These are phyloP conservation scores for Norana najaformis DNA, from an alignment of 2,888 invertebrate species.

Conservation along the genomic window DNA sequence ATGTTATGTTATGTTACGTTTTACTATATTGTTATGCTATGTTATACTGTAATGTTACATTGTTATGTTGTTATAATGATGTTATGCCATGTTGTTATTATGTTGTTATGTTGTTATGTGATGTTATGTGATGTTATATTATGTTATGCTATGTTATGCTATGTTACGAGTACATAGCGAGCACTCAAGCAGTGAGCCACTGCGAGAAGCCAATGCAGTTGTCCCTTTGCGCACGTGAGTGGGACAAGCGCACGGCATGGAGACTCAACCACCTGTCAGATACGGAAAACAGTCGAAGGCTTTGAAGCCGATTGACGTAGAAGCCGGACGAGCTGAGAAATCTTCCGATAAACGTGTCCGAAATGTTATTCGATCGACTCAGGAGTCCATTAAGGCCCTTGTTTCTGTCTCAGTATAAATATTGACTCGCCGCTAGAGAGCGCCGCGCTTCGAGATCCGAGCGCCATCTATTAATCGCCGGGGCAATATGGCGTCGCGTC, in stretches of 20 bases:
- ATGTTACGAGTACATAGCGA: background rate
- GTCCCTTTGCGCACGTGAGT: background rate
- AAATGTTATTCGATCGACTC: background rate
- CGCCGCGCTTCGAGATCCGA: background rate
- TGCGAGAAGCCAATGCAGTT: background rate
- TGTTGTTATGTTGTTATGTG: no score
- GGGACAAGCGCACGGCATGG: background rate
- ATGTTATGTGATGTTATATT: no score
- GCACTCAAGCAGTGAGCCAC: background rate
- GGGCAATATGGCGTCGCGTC: slow-evolving; percentile 7
- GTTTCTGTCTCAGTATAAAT: background rate
- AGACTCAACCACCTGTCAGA: background rate
- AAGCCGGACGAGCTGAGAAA: background rate
- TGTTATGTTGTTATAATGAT: no score
- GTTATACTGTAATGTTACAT: no score
- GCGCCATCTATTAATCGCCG: background rate
- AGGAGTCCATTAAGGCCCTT: background rate
- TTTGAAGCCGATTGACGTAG: background rate
- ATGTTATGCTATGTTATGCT: no score
- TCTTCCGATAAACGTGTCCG: background rate
- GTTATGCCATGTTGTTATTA: no score
- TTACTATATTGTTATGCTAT: no score
- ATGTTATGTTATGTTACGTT: no score
- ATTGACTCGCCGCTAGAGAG: background rate
- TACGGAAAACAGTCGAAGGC: background rate